A percentile compares a stretch with the other conserved stretches of the same genome.
These are phyloP conservation scores for Melanogrammus aeglefinus DNA, from an alignment of 2,797 vertebrate species.

Conservation along the genomic window DNA sequence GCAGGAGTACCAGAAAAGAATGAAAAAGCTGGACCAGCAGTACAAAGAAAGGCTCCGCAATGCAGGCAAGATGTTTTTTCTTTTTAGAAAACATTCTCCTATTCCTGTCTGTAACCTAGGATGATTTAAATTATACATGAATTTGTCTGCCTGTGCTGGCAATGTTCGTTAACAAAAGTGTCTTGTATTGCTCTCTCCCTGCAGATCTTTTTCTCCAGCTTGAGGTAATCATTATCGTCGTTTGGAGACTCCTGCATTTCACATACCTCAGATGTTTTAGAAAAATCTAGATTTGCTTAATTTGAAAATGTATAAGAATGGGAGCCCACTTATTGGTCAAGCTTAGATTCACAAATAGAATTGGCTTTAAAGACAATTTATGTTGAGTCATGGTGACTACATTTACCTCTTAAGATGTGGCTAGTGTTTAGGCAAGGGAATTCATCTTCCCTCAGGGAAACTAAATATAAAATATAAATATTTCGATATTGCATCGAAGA, in stretches of 20 bases:
- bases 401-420: background rate
- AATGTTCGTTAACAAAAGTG: background rate
- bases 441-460: background rate
- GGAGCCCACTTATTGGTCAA: background rate
- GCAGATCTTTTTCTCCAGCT: constrained; percentile 96
- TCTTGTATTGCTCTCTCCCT: constrained; percentile 36
- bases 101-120: background rate
- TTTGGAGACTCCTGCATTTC: background rate
- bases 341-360: background rate
- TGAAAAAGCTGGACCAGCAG: constrained; percentile 98
- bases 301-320: background rate
- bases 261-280: background rate
- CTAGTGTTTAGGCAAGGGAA: background rate
- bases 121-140: background rate
- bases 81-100: background rate
- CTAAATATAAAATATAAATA: no score
- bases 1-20: constrained; percentile 97
- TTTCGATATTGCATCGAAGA: background rate
- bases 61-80: constrained; percentile 77
- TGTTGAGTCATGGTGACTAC: constrained; percentile 1
- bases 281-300: background rate
- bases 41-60: constrained; percentile 97
- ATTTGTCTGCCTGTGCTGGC: background rate
- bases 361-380: background rate
- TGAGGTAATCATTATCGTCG: constrained; percentile 78